These are phyloP conservation scores for Perithous albicinctus DNA, from an alignment of 2,888 invertebrate genomes.

Conservation along the genomic window DNA sequence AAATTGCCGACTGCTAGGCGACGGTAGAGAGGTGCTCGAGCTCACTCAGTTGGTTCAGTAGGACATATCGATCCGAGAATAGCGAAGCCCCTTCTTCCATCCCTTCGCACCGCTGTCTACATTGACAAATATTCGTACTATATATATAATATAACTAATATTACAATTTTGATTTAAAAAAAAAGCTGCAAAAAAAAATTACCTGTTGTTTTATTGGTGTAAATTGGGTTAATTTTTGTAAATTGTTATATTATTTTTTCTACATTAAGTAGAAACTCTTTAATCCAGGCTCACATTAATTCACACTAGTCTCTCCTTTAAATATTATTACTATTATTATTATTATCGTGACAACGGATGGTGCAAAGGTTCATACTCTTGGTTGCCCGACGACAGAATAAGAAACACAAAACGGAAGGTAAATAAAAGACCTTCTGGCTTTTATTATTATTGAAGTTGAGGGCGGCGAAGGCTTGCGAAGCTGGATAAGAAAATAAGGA, in stretches of 20 bases:
- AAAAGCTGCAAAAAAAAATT: no score
- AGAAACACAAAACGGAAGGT: slow-evolving; percentile 12
- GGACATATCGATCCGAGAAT: slow-evolving; percentile 74
- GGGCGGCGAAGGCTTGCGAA: slow-evolving; percentile 30
- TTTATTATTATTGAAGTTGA: slow-evolving; percentile 50
- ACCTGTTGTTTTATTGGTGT: no score
- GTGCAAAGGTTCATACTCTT: background rate
- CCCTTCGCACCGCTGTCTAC: background rate
- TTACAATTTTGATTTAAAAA: background rate
- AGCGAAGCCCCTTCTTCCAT: slow-evolving; percentile 11
- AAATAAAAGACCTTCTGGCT: slow-evolving; percentile 30
- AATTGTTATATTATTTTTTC: no score
- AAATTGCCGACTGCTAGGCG: slow-evolving; percentile 46
- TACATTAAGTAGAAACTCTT: no score
- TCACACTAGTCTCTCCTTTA: no score
- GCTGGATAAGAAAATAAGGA: slow-evolving; percentile 36
- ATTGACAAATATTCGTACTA: slow-evolving; percentile 25
- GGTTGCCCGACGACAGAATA: slow-evolving; percentile 12
- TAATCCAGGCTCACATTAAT: no score
- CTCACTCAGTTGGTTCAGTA: slow-evolving; percentile 74
- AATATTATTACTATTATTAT: slow-evolving; percentile 9
- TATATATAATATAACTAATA: background rate
- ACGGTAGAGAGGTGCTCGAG: slow-evolving; percentile 44
- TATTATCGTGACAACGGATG: background rate
- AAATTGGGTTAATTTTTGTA: no score